phyloP scores from a whole-genome alignment of 2,797 vertebrate genomes.

The Mareca penelope region DNA sequence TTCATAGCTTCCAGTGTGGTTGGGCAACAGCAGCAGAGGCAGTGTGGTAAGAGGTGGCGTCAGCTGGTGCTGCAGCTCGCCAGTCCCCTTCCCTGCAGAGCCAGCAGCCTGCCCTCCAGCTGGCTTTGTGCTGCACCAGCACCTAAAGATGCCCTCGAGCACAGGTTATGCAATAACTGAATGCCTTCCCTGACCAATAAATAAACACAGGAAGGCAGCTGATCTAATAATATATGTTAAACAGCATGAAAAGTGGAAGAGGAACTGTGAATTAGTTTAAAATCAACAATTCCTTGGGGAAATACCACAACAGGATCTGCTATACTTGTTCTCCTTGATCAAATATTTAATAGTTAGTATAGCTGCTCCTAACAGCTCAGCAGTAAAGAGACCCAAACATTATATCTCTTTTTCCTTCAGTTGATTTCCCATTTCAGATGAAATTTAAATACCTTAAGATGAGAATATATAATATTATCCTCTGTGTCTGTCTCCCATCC shows the following conservation, averaged over 20 bases:
- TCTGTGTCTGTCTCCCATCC: neutral
- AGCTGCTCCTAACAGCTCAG: neutral
- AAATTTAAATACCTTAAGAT: neutral
- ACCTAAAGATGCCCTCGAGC: accelerated
- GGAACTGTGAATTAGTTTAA: neutral
- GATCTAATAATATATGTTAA: neutral
- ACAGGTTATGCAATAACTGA: accelerated
- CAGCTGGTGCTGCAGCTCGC: neutral
- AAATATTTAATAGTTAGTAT: accelerated
- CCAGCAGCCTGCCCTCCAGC: neutral
- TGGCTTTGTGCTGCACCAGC: accelerated
- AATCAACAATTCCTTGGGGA: neutral
- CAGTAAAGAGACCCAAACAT: neutral
- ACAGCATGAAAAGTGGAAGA: neutral
- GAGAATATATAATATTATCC: neutral
- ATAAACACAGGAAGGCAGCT: neutral
- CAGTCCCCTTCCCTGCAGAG: neutral
- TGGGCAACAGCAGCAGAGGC: neutral
- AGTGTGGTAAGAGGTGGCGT: accelerated
- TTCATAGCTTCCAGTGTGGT: accelerated
- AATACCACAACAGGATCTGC: accelerated
- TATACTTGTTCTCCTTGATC: neutral
- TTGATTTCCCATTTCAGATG: neutral
- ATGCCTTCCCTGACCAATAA: accelerated
- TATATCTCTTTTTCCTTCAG: neutral